Evolutionary conservation across 2,797 vertebrate genomes (phyloP), one percentile per base, ranked within the genome.

Genomic region (Myotis planiceps): DNA sequence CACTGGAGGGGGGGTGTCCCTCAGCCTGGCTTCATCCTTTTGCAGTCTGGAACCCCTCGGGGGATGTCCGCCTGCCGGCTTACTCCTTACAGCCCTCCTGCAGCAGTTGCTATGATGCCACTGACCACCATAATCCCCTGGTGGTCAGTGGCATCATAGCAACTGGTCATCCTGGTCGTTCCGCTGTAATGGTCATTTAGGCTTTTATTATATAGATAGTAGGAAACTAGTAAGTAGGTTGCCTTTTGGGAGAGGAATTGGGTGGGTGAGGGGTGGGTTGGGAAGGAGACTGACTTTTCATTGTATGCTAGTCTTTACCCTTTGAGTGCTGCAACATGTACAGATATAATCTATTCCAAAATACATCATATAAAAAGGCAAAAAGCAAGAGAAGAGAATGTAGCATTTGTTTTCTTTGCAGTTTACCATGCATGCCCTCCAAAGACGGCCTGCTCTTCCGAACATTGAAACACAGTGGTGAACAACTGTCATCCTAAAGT

Each of bases 341-440:
- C n/a, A 94, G 89, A 8, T 75, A 71, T 92, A 65, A 86, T 75
- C 69, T 82, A 32, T 47, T 53, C 13, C 18, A 58, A 78, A 92
- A 47, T 66, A 47, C 1, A 27, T 32, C 5, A 9, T 75, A 29
- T 45, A 32, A 69, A 74, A 93, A 69, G 71, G 29, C 53, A 76
- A 66, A 94, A 86, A 60, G 3, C 39, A 75, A 34, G 34, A 71
- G n/a, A 69, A 81, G 88, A 49, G n/a, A 91, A 75, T 76, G 10
- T 88, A 42, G 8, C 42, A 37, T 80, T 78, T 95, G 60, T 95
- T 90, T 92, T 47, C 69, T 53, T 78, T 92, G 27, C 15, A 74
- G 1, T 84, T 90, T 92, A 34, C 9, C 39, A 7, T 58, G 12
- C 1, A 3, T 66, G 32, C 13, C 51, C 34, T 83, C 37, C 58